phyloP scores from a whole-genome alignment of 2,113 vertebrate genomes.

The Pitta sordida region DNA sequence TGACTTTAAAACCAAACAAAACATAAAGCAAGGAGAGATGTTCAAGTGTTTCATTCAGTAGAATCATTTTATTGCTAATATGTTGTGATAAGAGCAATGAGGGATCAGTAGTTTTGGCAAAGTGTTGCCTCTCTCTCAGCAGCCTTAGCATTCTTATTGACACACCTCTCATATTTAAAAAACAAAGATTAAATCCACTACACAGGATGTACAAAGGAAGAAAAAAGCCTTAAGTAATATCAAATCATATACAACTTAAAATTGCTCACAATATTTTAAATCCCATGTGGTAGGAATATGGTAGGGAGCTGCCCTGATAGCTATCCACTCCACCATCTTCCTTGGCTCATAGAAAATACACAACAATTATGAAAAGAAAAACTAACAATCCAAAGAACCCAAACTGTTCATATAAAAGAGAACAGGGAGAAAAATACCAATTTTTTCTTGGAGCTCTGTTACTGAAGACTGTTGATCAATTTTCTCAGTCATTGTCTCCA shows the following conservation, averaged over 20 bases:
- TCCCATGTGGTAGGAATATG: not conserved
- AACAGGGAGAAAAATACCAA: conserved; percentile 74
- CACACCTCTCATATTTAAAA: not conserved
- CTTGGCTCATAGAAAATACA: not conserved
- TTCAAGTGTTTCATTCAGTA: not conserved
- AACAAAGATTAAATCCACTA: not conserved
- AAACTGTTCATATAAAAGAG: not conserved
- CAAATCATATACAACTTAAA: not conserved
- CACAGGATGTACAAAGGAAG: not conserved
- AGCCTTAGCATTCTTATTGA: not conserved
- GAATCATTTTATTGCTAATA: not conserved
- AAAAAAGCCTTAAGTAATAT: not conserved
- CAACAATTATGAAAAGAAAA: not conserved
- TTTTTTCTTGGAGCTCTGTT: conserved; percentile 79
- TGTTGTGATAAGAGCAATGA: not conserved
- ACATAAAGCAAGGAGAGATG: not conserved
- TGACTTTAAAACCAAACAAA: not conserved
- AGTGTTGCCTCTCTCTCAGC: not conserved
- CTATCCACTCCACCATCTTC: not conserved
- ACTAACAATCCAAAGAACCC: not conserved
- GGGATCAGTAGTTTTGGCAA: not conserved
- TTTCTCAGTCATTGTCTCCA: conserved; percentile 70
- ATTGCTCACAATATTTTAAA: not conserved
- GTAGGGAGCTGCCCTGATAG: not conserved
- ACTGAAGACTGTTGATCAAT: conserved; percentile 61